Base-by-base conservation (phyloP, 2,797 vertebrate genomes). In the Steatocranus sp. region DNA sequence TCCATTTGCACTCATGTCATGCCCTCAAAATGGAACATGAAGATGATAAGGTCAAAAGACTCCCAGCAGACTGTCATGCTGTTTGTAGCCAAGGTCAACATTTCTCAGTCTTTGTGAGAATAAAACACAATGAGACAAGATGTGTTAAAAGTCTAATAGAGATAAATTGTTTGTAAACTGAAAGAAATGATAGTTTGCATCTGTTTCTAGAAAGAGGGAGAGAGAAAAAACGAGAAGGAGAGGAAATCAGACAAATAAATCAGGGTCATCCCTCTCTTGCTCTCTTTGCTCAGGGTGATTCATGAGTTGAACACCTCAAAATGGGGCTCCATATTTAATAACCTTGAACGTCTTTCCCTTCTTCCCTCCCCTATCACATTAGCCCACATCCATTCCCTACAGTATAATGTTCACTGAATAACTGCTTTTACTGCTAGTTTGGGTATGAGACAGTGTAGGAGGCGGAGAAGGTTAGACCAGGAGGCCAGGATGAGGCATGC, bases 381-480 rank as follows among this genome's bases (percentile, higher is more conserved):
- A 90, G 54, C 81, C 74, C 78, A 73, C 86, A 85, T 88, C 81
- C 73, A 91, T 34, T 87, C 87, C 86, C 84, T 81, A 41, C 10
- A 27, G 76, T 66, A 76, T 92, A 88, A 93, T 91, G 78, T 83
- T 86, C 75, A 70, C 54, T 89, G 90, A 93, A 92, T 88, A 90
- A 80, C 84, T 23, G 63, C 84, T 84, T 91, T 89, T 79, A 85
- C 27, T 30, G 82, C 50, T n/a, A 53, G 91, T 89, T 90, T 89
- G 88, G 87, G 86, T 92, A 81, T 76, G 76, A 87, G 82, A 66
- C 78, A 50, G 90, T 73, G 87, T 77, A 82, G 83, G 82, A 84
- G 86, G 89, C 5, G 41, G 77, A 74, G 81, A 79, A 85, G 77
- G 80, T 51, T 61, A 36, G 85, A 87, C 83, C 86, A 73, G 80